These are phyloP conservation scores for Fregetta grallaria DNA, from an alignment of 2,113 vertebrate species.

Conservation along the genomic window DNA sequence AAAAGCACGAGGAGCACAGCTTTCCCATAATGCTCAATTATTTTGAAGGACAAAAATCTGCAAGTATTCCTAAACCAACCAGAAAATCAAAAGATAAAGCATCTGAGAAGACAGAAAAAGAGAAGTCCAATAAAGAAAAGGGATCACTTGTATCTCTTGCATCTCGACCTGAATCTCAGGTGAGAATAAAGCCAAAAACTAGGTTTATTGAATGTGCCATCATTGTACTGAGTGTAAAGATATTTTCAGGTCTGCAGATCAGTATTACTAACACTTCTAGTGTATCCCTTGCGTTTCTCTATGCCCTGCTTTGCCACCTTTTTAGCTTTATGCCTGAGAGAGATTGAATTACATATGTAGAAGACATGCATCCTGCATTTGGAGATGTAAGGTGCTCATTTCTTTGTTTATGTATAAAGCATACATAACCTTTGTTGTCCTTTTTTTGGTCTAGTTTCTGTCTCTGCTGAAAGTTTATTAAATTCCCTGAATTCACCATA, in stretches of 20 bases:
- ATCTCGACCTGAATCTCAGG: conserved; percentile 62
- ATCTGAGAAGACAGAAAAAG: conserved; percentile 73
- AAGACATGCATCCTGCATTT: not conserved
- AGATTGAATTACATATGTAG: not conserved
- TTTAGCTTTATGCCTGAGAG: not conserved
- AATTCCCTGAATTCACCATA: not conserved
- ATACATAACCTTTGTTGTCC: not conserved
- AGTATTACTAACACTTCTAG: not conserved
- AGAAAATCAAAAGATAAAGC: conserved; percentile 75
- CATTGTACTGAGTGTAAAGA: not conserved
- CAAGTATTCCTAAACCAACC: conserved; percentile 51
- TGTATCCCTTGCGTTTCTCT: not conserved
- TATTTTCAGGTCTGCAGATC: not conserved
- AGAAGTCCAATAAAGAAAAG: conserved; percentile 68
- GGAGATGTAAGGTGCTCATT: not conserved
- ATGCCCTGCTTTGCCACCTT: not conserved
- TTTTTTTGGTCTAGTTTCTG: not conserved
- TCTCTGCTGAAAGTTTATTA: not conserved
- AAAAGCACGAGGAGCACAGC: conserved; percentile 68
- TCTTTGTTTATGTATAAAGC: not conserved
- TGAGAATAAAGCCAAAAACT: conserved; percentile 20
- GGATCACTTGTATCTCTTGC: conserved; percentile 3
- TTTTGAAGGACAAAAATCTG: conserved; percentile 70
- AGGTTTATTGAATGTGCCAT: not conserved
- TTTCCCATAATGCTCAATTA: not conserved